Evolutionary conservation across 1,140 invertebrate species (phyloP).

Genomic region (Hyles euphorbiae): DNA sequence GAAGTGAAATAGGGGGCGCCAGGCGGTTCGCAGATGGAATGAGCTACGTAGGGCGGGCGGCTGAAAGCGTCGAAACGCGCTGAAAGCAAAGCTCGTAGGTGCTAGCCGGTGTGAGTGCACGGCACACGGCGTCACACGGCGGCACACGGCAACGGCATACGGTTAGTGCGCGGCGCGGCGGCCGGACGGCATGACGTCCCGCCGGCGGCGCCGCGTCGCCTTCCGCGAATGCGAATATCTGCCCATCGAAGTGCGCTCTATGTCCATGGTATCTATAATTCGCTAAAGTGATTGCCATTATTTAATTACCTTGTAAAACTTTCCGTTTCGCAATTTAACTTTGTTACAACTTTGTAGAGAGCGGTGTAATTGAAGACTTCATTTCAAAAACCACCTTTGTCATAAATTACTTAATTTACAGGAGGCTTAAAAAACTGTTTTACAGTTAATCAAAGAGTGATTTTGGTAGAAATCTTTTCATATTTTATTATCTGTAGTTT

Average conservation of each 20-base stretch:
- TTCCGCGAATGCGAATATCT: conserved; percentile 70
- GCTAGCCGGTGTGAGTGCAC: background rate
- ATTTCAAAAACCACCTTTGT: no score
- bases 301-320: no score
- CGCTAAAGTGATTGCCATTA: no score
- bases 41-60: conserved; percentile 16
- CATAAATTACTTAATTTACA: no score
- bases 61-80: background rate
- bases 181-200: conserved; percentile 53
- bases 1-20: conserved; percentile 19
- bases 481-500: no score
- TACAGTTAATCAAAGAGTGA: no score
- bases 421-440: no score
- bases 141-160: background rate
- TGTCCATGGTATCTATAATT: conserved; percentile 57
- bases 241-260: conserved; percentile 64
- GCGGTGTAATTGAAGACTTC: no score
- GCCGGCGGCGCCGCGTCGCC: conserved; percentile 61
- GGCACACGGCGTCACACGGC: background rate
- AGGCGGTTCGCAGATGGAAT: conserved; percentile 13
- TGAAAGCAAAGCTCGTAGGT: conserved; percentile 1
- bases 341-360: no score
- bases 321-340: no score
- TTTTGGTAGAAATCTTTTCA: no score
- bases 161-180: conserved; percentile 43